phyloP scores from a whole-genome alignment of 1,140 invertebrate genomes.

The Zaprionus kolodkinae region DNA sequence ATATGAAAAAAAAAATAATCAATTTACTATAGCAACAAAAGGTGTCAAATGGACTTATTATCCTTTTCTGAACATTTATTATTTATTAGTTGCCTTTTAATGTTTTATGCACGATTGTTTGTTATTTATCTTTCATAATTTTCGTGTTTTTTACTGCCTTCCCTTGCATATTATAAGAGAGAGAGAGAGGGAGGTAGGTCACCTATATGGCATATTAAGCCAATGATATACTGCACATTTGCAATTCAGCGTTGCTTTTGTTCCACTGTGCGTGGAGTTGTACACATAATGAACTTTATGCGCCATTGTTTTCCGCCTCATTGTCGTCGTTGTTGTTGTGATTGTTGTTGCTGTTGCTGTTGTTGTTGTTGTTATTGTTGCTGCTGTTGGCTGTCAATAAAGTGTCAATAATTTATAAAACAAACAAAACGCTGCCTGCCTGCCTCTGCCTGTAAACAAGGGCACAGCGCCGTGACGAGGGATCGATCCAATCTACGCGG shows the following conservation, averaged over 20 bases:
- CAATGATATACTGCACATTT: constrained; percentile 22
- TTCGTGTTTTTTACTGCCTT: constrained; percentile 28
- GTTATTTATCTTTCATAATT: constrained; percentile 44
- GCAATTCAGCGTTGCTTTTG: constrained; percentile 37
- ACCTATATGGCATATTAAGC: constrained; percentile 38
- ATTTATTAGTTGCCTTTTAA: constrained; percentile 74
- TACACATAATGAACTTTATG: constrained; percentile 59
- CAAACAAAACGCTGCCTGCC: constrained; percentile 64
- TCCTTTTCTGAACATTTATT: constrained; percentile 57
- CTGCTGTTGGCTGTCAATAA: constrained; percentile 69
- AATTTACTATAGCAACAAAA: constrained; percentile 61
- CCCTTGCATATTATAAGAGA: neutral
- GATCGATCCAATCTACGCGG: constrained; percentile 11
- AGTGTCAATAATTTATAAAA: constrained; percentile 83
- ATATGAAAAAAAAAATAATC: constrained; percentile 61
- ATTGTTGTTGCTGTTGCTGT: constrained; percentile 29
- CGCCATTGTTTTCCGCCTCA: constrained; percentile 49
- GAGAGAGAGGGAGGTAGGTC: neutral
- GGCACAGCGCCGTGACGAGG: constrained; percentile 1
- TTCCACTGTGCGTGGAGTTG: constrained; percentile 61
- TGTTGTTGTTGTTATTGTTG: constrained; percentile 23
- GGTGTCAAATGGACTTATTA: constrained; percentile 79
- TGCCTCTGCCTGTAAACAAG: constrained; percentile 55
- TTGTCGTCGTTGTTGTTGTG: constrained; percentile 30
- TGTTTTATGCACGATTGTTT: constrained; percentile 59